A percentile compares a stretch with the other conserved stretches of the same genome.
Evolutionary conservation across 1,140 invertebrate species (phyloP).

Genomic region (Drosophila neocordata): DNA sequence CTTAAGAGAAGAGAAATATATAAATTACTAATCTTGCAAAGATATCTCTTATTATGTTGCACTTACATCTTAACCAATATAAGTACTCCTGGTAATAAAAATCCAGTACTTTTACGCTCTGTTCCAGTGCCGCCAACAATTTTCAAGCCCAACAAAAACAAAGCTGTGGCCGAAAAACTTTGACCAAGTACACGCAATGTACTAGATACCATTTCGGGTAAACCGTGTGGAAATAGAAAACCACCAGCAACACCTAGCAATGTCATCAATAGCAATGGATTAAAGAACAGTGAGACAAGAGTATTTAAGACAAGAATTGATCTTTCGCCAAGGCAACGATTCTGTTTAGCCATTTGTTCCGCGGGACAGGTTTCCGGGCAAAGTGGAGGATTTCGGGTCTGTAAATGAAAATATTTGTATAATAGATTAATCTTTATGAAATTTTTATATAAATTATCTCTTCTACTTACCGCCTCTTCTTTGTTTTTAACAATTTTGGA

Average conservation of each 20-base stretch:
- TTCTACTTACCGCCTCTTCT: conserved; percentile 53
- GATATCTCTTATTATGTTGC: no score
- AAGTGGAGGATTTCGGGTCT: conserved; percentile 61
- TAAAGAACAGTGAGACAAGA: conserved; percentile 89
- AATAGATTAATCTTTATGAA: no score
- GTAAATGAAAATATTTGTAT: background rate
- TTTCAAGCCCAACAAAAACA: conserved; percentile 94
- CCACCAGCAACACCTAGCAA: conserved; percentile 94
- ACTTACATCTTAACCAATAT: conserved; percentile 93
- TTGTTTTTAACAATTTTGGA: conserved; percentile 85
- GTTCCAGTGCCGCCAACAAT: conserved; percentile 95
- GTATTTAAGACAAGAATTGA: conserved; percentile 83
- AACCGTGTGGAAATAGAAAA: conserved; percentile 89
- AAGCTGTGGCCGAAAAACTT: conserved; percentile 94
- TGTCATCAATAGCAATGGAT: conserved; percentile 97
- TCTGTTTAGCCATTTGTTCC: conserved; percentile 66
- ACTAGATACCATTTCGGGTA: conserved; percentile 89
- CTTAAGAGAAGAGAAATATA: conserved; percentile 83
- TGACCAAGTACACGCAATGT: conserved; percentile 92
- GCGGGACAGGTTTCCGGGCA: conserved; percentile 77
- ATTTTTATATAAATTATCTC: background rate
- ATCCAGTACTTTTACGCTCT: conserved; percentile 53
- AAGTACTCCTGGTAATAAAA: conserved; percentile 91
- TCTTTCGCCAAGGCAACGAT: conserved; percentile 69
- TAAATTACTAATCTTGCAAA: no score